These are phyloP conservation scores for Puntigrus tetrazona DNA, from an alignment of 2,113 vertebrate species.

Conservation along the genomic window DNA sequence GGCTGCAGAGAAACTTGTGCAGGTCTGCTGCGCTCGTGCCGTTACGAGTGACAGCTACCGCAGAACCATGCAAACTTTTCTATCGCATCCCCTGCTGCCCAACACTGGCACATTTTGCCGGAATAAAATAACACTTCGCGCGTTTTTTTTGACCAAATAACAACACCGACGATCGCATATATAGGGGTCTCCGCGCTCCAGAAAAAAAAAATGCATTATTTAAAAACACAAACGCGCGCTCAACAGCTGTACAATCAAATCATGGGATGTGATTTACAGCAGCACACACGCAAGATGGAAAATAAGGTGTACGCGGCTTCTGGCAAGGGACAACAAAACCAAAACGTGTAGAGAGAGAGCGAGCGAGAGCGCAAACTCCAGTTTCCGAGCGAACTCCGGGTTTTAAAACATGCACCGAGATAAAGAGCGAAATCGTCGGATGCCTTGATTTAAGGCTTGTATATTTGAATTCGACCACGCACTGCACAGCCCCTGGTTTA, in stretches of 20 bases:
- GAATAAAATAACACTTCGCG: no score
- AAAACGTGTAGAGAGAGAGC: neutral
- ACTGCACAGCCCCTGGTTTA: neutral
- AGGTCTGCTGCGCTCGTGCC: neutral
- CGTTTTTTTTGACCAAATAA: no score
- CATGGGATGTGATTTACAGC: neutral
- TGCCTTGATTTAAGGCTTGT: neutral
- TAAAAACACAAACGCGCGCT: neutral
- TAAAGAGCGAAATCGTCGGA: neutral
- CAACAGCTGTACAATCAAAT: neutral
- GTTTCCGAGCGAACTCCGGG: neutral
- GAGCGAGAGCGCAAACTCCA: neutral
- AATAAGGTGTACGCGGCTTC: neutral
- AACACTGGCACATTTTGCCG: neutral
- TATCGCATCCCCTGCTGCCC: neutral
- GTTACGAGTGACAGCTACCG: conserved; percentile 15
- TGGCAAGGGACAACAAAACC: conserved; percentile 19
- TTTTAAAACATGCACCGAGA: neutral
- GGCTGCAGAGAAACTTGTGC: neutral
- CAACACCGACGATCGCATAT: neutral
- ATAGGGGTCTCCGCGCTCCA: neutral
- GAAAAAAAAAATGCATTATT: no score
- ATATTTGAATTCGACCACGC: neutral
- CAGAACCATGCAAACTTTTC: conserved; percentile 6
- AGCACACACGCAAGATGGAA: neutral